Base-by-base conservation (phyloP, 2,888 invertebrate species). In the Galerucella pusilla region DNA sequence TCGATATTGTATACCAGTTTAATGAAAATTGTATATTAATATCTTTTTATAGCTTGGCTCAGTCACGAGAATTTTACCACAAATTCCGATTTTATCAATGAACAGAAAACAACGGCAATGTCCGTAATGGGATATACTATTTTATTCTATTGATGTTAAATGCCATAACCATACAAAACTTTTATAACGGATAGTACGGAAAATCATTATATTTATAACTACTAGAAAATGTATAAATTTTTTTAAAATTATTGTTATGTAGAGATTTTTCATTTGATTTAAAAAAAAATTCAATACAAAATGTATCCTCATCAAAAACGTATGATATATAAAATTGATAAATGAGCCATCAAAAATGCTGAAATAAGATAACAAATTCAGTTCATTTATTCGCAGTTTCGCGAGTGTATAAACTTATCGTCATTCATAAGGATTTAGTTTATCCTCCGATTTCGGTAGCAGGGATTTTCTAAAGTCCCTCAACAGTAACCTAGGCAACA, bases 361-460 rank as follows among this genome's bases (percentile, higher is more conserved):
- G 49, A 69, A 73, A 68, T 60, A 57, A 71, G 59, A 69, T 57
- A 72, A 75, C 70, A 77, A 74, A 77, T 75, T 66, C 70, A 74
- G 57, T 75, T 77, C 77, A 77, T 75, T 75, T 71, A 76, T 69
- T 71, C 65, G 76, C 75, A 75, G 73, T 76, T 75, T 73, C 54
- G 78, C 78, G 77, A 73, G 78, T 77, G 70, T 74, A 76, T 79
- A 78, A 81, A 80, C 75, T 81, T 81, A 77, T 77, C 77, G 80
- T 81, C 82, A 82, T 82, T 82, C 82, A 81, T 82, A 81, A 82
- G 75, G 82, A 78, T 81, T 82, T 79, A 75, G 75, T 76, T 81
- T 81, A 82, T 82, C 82, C 81, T 77, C 74, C 69, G 73, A 70
- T 73, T 73, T 72, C 69, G 70, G 68, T 63, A 65, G 63, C 66